These are phyloP conservation scores for Hypotaenidia philippensis DNA, from an alignment of 2,797 vertebrate species.

Conservation along the genomic window DNA sequence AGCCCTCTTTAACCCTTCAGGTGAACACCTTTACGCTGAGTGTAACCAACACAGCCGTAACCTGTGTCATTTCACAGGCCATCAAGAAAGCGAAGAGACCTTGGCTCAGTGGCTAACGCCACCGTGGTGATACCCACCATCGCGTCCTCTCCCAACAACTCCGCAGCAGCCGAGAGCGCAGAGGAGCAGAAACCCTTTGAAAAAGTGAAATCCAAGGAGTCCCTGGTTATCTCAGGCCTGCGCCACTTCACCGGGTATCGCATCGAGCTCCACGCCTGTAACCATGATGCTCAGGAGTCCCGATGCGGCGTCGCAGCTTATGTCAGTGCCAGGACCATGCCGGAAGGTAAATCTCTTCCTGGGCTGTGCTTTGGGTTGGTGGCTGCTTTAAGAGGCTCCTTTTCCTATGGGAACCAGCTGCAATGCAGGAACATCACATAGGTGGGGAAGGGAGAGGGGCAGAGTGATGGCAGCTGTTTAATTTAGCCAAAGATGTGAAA, in stretches of 20 bases:
- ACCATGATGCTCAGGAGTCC: constrained; percentile 81
- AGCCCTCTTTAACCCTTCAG: not conserved
- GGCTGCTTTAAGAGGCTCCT: not conserved
- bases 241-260: constrained; percentile 96
- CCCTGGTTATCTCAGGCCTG: constrained; percentile 91
- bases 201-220: constrained; percentile 89
- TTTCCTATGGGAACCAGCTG: not conserved
- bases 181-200: constrained; percentile 78
- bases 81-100: constrained; percentile 86
- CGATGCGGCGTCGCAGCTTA: constrained; percentile 92
- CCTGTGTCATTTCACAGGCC: constrained; percentile 76
- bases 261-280: constrained; percentile 97
- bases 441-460: not conserved
- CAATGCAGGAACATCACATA: accelerated
- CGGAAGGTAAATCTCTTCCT: constrained; percentile 83
- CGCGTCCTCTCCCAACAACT: constrained; percentile 64
- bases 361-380: not conserved
- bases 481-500: not conserved
- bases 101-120: constrained; percentile 84
- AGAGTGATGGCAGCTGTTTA: not conserved
- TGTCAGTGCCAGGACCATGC: constrained; percentile 94
- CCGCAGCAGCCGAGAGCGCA: constrained; percentile 69
- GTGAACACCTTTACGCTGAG: accelerated
- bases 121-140: constrained; percentile 78
- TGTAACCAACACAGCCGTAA: accelerated